phyloP scores from a whole-genome alignment of 2,797 vertebrate genomes.

The Danio jaintianensis region DNA sequence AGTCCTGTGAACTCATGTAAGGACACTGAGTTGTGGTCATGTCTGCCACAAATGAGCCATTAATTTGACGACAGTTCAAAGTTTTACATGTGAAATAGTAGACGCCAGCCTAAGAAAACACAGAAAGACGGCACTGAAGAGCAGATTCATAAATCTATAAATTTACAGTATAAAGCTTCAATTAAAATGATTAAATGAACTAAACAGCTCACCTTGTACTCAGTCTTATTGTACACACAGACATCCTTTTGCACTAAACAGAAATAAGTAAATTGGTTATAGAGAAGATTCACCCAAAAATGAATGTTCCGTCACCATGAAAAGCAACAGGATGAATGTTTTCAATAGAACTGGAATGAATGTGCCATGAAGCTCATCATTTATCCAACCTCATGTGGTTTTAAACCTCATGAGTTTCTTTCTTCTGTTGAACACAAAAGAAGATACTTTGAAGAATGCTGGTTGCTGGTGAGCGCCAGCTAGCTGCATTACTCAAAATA shows the following conservation, averaged over 20 bases:
- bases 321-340: background rate
- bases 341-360: background rate
- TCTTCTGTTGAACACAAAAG: too few relatives aligned
- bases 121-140: too few relatives aligned
- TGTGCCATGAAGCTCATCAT: too few relatives aligned
- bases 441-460: too few relatives aligned
- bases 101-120: too few relatives aligned
- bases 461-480: too few relatives aligned
- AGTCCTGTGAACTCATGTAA: constrained; percentile 75
- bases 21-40: constrained; percentile 71
- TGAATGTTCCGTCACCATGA: background rate
- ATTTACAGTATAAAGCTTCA: too few relatives aligned
- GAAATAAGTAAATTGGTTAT: constrained; percentile 1
- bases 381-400: too few relatives aligned
- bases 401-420: too few relatives aligned
- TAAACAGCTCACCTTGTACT: background rate
- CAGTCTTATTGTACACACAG: constrained; percentile 4
- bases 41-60: constrained; percentile 64
- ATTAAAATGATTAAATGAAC: background rate
- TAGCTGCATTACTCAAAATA: too few relatives aligned
- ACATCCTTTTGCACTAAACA: constrained; percentile 66
- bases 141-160: too few relatives aligned
- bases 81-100: constrained; percentile 66
- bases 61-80: constrained; percentile 75
- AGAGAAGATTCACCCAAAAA: background rate